phyloP scores from a whole-genome alignment of 2,113 vertebrate genomes.

The Sorex araneus region DNA sequence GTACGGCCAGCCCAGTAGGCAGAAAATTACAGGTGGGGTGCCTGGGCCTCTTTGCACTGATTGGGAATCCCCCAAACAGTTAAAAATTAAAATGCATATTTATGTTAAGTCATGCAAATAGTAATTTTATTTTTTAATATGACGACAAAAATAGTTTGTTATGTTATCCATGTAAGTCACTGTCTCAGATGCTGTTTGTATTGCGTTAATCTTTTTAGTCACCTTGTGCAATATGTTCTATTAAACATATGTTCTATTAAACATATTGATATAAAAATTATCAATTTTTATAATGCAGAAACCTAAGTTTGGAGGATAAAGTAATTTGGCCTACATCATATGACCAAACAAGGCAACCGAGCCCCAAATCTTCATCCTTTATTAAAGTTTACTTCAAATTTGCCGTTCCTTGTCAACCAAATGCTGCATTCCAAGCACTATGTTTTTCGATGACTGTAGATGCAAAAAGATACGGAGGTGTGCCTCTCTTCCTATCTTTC shows the following conservation, averaged over 20 bases:
- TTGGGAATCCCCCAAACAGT: too few relatives aligned
- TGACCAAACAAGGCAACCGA: not conserved
- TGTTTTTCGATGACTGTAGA: not conserved
- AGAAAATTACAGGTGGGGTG: too few relatives aligned
- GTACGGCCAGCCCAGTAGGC: too few relatives aligned
- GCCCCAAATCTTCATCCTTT: not conserved
- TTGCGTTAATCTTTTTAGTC: not conserved
- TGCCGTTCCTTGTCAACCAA: not conserved
- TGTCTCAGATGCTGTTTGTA: not conserved
- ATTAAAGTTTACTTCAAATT: not conserved
- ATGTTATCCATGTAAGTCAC: not conserved
- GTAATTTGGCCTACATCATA: not conserved
- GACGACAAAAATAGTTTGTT: not conserved
- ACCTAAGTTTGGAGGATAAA: not conserved
- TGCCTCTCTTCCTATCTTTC: not conserved
- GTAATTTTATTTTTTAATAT: not conserved
- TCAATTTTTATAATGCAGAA: constrained; percentile 5
- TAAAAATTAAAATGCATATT: too few relatives aligned
- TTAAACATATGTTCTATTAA: too few relatives aligned
- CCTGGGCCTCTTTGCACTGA: too few relatives aligned
- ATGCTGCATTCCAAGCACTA: not conserved
- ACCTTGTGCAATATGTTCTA: not conserved
- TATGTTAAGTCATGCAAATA: not conserved
- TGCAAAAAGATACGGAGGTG: not conserved
- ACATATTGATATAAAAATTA: too few relatives aligned